phyloP scores from a whole-genome alignment of 2,113 vertebrate genomes.

The Octodon degus region DNA sequence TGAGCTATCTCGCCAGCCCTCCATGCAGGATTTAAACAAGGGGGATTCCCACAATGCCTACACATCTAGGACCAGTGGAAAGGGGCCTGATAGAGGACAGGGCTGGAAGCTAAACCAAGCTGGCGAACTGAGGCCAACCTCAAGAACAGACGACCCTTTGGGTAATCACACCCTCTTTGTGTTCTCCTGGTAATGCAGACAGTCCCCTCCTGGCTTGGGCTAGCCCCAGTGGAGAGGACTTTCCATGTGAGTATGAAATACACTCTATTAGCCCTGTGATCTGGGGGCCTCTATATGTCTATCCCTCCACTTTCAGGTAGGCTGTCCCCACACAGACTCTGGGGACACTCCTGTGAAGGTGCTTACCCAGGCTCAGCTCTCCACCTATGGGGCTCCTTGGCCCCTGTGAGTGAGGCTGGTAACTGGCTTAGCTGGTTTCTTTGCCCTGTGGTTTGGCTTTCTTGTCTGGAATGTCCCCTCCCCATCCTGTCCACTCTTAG shows the following conservation, averaged over 20 bases:
- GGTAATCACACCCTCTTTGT: not conserved
- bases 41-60: not conserved
- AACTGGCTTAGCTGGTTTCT: not conserved
- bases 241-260: slow-evolving; percentile 15
- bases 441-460: slow-evolving; percentile 23
- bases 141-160: slow-evolving; percentile 30
- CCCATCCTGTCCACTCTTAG: not conserved
- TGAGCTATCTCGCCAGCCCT: too few relatives aligned
- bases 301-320: not conserved
- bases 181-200: slow-evolving; percentile 3
- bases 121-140: slow-evolving; percentile 15
- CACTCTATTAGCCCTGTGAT: not conserved
- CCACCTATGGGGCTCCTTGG: not conserved
- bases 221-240: not conserved
- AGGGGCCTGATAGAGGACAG: slow-evolving; percentile 42
- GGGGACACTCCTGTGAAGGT: not conserved
- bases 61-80: not conserved
- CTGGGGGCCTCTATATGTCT: not conserved
- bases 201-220: slow-evolving; percentile 10
- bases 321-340: not conserved
- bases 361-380: not conserved
- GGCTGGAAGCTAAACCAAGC: slow-evolving; percentile 44
- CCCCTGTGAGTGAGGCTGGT: not conserved
- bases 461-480: not conserved
- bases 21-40: slow-evolving; percentile 37